Percentiles rank a stretch among this genome's conserved stretches.
Evolutionary conservation across 2,113 vertebrate species (phyloP).

Genomic region (Trogon surrucura): DNA sequence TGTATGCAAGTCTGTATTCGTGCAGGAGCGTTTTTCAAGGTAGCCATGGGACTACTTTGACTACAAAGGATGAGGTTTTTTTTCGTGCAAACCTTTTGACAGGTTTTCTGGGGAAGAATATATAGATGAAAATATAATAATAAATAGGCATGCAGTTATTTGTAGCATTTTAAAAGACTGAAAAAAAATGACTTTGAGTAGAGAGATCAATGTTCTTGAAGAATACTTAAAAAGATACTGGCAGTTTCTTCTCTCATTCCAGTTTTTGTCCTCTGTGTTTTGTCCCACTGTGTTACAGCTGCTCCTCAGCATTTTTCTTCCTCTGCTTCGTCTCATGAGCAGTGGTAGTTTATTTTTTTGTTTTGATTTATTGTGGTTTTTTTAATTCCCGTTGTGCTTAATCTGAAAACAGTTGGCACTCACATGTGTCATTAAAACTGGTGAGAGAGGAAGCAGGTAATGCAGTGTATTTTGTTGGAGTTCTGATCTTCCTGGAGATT

Average conservation of each 20-base stretch:
- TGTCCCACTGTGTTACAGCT: not conserved
- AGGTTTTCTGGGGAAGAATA: not conserved
- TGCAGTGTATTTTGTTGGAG: not conserved
- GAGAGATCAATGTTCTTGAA: not conserved
- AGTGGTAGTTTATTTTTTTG: not conserved
- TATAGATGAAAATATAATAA: not conserved
- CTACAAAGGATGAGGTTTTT: not conserved
- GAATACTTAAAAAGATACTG: not conserved
- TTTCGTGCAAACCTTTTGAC: not conserved
- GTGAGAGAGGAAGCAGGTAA: not conserved
- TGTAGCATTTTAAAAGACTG: not conserved
- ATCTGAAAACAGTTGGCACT: not conserved
- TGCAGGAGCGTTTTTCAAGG: not conserved
- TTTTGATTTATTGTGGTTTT: too few relatives aligned
- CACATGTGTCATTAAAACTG: not conserved
- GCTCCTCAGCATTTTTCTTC: constrained; percentile 15
- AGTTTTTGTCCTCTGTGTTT: not conserved
- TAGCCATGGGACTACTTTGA: not conserved
- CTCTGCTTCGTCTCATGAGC: not conserved
- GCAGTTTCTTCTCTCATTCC: not conserved
- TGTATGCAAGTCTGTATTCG: not conserved
- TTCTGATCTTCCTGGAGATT: not conserved
- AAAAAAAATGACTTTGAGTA: not conserved
- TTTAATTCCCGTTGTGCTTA: not conserved
- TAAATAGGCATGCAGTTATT: not conserved